These are phyloP conservation scores for Pseudococcus longispinus DNA, from an alignment of 2,888 invertebrate species.

Conservation along the genomic window DNA sequence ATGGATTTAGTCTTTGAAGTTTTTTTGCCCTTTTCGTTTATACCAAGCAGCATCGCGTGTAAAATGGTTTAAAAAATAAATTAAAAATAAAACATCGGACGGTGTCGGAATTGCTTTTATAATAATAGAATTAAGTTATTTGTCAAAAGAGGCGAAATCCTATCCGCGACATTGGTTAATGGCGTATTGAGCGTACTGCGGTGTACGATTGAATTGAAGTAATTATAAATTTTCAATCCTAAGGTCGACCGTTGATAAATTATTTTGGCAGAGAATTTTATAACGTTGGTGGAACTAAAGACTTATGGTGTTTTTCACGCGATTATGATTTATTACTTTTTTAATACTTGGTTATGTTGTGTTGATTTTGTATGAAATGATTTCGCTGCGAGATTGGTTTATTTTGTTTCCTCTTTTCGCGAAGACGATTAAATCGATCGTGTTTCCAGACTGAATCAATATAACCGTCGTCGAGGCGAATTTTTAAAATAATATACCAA, in stretches of 20 bases:
- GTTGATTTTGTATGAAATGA: not conserved
- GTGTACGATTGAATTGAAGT: not conserved
- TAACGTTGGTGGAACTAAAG: not conserved
- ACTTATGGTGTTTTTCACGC: not conserved
- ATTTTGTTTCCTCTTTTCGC: not conserved
- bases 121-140: not conserved
- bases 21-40: not conserved
- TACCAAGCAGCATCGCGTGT: not conserved
- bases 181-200: not conserved
- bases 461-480: not conserved
- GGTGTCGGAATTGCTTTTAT: not conserved
- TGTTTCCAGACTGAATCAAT: not conserved
- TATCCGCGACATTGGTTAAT: not conserved
- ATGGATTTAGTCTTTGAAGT: not conserved
- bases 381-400: not conserved
- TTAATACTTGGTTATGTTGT: not conserved
- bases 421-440: not conserved
- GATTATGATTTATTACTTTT: constrained; percentile 18
- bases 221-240: constrained; percentile 22
- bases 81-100: not conserved
- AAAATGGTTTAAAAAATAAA: not conserved
- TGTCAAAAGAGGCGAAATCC: not conserved
- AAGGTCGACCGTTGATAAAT: constrained; percentile 9
- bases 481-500: not conserved
- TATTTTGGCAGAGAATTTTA: not conserved